Percentiles rank a stretch among this genome's conserved stretches.
phyloP scores from a whole-genome alignment of 2,888 invertebrate species.

The Eupelmus urozonus region DNA sequence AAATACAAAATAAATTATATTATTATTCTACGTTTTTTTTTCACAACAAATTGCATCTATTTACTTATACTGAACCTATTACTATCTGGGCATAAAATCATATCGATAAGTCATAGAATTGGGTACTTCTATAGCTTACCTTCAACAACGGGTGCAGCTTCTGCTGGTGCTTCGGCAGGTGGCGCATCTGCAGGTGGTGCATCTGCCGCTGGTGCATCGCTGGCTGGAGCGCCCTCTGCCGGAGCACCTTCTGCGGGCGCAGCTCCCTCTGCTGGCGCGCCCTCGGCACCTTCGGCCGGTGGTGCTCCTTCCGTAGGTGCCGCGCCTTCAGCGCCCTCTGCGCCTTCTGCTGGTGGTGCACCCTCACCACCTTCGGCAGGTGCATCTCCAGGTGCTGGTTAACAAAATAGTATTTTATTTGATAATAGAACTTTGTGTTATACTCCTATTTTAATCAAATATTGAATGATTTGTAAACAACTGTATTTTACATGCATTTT shows the following conservation, averaged over 20 bases:
- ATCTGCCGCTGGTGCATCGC: conserved; percentile 62
- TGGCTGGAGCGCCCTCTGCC: conserved; percentile 68
- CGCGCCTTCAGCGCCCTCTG: conserved; percentile 67
- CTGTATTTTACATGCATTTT: too few relatives aligned
- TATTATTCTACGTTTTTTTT: too few relatives aligned
- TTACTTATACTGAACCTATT: too few relatives aligned
- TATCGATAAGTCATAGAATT: neutral
- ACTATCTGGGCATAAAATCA: too few relatives aligned
- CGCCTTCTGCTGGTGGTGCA: conserved; percentile 65
- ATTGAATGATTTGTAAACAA: too few relatives aligned
- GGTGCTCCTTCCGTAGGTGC: conserved; percentile 66
- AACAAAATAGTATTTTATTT: too few relatives aligned
- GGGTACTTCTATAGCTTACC: conserved; percentile 38
- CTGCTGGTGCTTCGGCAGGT: conserved; percentile 64
- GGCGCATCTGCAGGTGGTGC: conserved; percentile 65
- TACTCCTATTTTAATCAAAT: too few relatives aligned
- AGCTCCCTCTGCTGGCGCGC: conserved; percentile 67
- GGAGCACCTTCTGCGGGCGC: conserved; percentile 68
- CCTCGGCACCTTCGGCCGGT: conserved; percentile 62
- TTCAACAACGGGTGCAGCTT: conserved; percentile 61
- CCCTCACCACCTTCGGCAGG: conserved; percentile 59
- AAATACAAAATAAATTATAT: too few relatives aligned
- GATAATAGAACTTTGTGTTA: too few relatives aligned
- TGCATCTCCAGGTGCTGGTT: neutral
- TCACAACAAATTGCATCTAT: too few relatives aligned